phyloP scores from a whole-genome alignment of 1,140 invertebrate genomes.

The Grapholita molesta region DNA sequence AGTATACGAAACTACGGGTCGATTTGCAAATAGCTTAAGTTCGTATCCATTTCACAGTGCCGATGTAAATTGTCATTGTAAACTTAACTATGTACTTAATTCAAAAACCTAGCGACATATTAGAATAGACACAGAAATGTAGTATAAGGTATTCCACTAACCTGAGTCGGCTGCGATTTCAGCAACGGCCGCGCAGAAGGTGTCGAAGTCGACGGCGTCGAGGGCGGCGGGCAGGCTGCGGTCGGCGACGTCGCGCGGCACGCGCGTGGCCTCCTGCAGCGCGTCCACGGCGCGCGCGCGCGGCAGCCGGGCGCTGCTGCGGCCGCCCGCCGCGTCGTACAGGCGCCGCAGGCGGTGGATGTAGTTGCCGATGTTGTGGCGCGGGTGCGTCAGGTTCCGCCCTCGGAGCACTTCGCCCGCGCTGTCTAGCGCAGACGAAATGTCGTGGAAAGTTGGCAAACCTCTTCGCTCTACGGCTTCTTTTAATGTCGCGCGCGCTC shows the following conservation, averaged over 20 bases:
- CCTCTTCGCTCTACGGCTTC: constrained; percentile 82
- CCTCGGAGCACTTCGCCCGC: constrained; percentile 79
- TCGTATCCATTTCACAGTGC: background rate
- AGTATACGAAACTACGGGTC: background rate
- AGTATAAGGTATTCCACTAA: too few relatives aligned
- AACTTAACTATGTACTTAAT: background rate
- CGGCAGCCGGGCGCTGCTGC: constrained; percentile 42
- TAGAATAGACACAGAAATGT: too few relatives aligned
- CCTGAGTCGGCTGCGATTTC: constrained; percentile 75
- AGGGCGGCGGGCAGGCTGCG: constrained; percentile 42
- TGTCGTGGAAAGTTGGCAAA: constrained; percentile 81
- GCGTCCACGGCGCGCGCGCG: constrained; percentile 51
- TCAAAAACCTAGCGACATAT: too few relatives aligned
- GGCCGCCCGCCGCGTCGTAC: constrained; percentile 66
- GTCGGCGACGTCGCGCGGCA: constrained; percentile 45
- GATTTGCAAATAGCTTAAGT: background rate
- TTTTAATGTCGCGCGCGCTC: constrained; percentile 81
- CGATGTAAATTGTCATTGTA: background rate
- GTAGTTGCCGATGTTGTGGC: constrained; percentile 61
- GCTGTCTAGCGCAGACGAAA: constrained; percentile 80
- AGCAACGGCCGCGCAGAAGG: constrained; percentile 79
- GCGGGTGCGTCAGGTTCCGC: constrained; percentile 53
- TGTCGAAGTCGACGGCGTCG: constrained; percentile 74
- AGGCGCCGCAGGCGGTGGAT: constrained; percentile 65
- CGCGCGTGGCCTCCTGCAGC: constrained; percentile 53